Evolutionary conservation across 2,113 vertebrate genomes (phyloP).

Genomic region (mouse (Mus musculus)): DNA sequence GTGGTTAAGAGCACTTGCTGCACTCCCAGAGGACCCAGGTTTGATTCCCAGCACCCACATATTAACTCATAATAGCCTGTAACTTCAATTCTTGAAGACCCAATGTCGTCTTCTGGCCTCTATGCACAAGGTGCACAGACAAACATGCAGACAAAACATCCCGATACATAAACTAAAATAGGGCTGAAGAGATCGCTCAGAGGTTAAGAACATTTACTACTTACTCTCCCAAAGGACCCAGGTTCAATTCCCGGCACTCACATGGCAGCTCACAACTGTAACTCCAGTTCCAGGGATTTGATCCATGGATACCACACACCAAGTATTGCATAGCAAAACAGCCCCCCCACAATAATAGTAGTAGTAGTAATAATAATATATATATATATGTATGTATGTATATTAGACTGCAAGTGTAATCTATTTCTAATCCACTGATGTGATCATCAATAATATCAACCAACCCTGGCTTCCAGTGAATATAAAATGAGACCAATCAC

Average conservation of each 20-base stretch:
- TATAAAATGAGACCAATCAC: background rate
- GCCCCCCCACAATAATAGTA: too few relatives aligned
- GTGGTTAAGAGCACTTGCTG: background rate
- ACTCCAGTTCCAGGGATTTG: background rate
- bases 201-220: background rate
- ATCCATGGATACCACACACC: background rate
- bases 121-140: background rate
- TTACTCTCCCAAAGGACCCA: background rate
- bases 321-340: background rate
- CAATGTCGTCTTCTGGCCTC: background rate
- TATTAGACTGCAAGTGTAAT: background rate
- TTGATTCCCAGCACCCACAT: background rate
- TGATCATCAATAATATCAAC: fast-evolving
- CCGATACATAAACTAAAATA: background rate
- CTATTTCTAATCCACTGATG: background rate
- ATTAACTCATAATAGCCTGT: background rate
- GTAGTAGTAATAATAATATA: background rate
- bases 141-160: background rate
- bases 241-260: background rate
- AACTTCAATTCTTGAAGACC: background rate
- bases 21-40: background rate
- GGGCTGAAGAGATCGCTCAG: background rate
- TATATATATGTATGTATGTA: too few relatives aligned
- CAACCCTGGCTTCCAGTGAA: background rate
- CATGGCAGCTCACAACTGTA: background rate